Base-by-base conservation (phyloP, 2,888 invertebrate genomes). In the Julus scanicus region DNA sequence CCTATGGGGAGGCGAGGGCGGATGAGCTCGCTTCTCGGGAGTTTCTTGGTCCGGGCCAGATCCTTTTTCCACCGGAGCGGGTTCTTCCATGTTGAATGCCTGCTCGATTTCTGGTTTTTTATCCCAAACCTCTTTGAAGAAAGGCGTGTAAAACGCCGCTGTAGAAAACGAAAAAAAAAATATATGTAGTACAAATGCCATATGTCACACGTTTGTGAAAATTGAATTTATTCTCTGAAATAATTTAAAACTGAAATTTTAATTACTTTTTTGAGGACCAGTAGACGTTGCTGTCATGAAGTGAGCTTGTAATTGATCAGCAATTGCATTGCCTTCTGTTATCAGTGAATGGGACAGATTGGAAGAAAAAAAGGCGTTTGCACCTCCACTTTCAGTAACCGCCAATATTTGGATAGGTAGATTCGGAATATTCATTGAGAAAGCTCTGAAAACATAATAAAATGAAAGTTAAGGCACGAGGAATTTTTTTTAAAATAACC, bases 61-160 rank as follows among this genome's bases (percentile, higher is more conserved):
- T 71, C 29, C 83, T 37, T 89, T 87, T 37, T 87, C 83, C 40
- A 80, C 49, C 91, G 86, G 91, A 89, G 92, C 95, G 1, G 94
- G 94, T 91, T 96, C 96, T 92, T 97, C 97, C 95, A 97, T 95
- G 90, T 97, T 95, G 92, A 97, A 97, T 29, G 97, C 96, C 91
- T 97, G 96, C 92, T 98, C 98, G 88, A 98, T 98, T 93, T 98
- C 97, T 48, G 97, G 97, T 91, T 98, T 97, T 91, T 97, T 96
- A 92, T 98, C 97, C 98, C 97, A 98, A 39, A 97, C 98, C 92
- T 97, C 97, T 92, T 97, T 97, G 93, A 98, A 97, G 94, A 98
- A 98, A 86, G 98, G 97, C 86, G 97, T 97, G 92, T 97, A 98
- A 92, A 97, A 97, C 49, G 97, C 97, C 91, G 97, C 97, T 97